These are phyloP conservation scores for Aquatica leii DNA, from an alignment of 2,888 invertebrate genomes.

Conservation along the genomic window DNA sequence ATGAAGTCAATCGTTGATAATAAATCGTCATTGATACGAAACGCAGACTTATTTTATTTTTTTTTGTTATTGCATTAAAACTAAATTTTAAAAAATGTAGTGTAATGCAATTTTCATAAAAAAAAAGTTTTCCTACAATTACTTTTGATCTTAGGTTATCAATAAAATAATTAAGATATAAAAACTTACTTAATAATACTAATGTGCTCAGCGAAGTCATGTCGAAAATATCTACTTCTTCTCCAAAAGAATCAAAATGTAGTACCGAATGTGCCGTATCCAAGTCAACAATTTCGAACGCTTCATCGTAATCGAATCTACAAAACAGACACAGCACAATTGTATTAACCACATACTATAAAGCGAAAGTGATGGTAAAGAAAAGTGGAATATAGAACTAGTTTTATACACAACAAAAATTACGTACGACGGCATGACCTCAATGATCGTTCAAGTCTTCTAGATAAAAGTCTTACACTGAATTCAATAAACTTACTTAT, in stretches of 20 bases:
- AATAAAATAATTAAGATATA: too few relatives aligned
- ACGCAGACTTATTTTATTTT: too few relatives aligned
- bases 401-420: background rate
- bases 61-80: too few relatives aligned
- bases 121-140: too few relatives aligned
- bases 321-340: constrained; percentile 15
- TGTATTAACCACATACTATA: background rate
- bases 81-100: too few relatives aligned
- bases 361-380: too few relatives aligned
- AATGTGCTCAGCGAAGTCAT: constrained; percentile 54
- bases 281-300: constrained; percentile 45
- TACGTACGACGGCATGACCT: background rate
- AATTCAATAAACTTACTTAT: constrained; percentile 1
- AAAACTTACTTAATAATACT: constrained; percentile 52
- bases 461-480: background rate
- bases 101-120: too few relatives aligned
- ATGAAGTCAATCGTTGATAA: too few relatives aligned
- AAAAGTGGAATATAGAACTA: too few relatives aligned
- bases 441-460: background rate
- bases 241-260: constrained; percentile 42
- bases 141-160: too few relatives aligned
- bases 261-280: constrained; percentile 48
- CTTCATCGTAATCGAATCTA: constrained; percentile 41
- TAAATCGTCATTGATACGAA: too few relatives aligned
- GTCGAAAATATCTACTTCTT: constrained; percentile 48